Base-by-base conservation (phyloP, 2,797 vertebrate species). In the Smutsia temminckii region DNA sequence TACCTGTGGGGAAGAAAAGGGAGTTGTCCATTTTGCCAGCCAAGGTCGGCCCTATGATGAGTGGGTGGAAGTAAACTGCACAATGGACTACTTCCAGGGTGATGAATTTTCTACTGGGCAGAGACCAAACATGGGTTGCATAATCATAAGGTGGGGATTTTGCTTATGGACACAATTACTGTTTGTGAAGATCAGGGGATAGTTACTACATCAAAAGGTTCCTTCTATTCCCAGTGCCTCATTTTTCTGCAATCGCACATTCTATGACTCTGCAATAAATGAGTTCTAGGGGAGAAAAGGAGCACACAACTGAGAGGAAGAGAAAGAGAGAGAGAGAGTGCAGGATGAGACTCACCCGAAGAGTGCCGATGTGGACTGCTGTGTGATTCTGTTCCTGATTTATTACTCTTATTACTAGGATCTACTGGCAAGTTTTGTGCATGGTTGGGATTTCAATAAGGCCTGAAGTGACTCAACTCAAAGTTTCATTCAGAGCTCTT, bases 41-140 rank as follows among this genome's bases (percentile, higher is more conserved):
- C 34, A 17, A 68, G 17, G 51, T 42, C 1, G 9, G 37, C 42
- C 0, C 2, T n/a, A 29, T 16, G 16, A 8, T 25, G 1, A 3
- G 13, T 20, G 9, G 10, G 25, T 3, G 49, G 25, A 57, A 34
- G 16, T 13, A 51, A 66, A 46, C 11, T 37, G 42, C 16, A 42
- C 3, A 25, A 63, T 1, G 7, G 72, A 11, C 40, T 27, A 3
- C 29, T 59, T 51, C 53, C 6, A 17, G 1, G 21, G 5, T 18
- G 5, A 1, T 49, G 23, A 64, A n/a, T 51, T 96, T 55, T 55
- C 34, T 34, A n/a, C 21, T 18, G 13, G 17, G 20, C 29, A 49
- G 32, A 69, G 27, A 49, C 40, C 32, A 69, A 25, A 83, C 8
- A 3, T 0, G 2, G 32, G 8, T 16, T 51, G 46, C 9, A 4